Evolutionary conservation across 2,888 invertebrate species (phyloP), one percentile per base, ranked within the genome.

Genomic region (Microchrysa polita): DNA sequence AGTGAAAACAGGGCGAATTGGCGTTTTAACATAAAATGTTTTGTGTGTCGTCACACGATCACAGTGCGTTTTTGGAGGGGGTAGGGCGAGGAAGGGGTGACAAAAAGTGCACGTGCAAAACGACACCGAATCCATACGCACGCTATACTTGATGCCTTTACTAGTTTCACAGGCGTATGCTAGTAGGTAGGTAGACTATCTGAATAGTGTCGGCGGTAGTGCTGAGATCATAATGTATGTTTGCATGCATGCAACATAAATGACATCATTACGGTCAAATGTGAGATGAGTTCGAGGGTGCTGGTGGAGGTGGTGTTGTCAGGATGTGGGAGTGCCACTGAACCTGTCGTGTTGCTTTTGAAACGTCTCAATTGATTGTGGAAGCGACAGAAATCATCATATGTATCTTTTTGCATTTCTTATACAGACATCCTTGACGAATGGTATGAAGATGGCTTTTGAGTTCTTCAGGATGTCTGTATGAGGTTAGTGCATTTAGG

Each of bases 71-170:
- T n/a, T n/a, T n/a, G n/a, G n/a, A n/a, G n/a, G 27, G 27, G 2
- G 27, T 34, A 34, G 27, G 27, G n/a, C n/a, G n/a, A n/a, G 48
- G 48, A 48, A 48, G 48, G 48, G 48, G 16, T 9, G 34, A 52
- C n/a, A 67, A 53, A 53, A 34, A 53, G 34, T 67, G 67, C 67
- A 67, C 67, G 67, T 67, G 69, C 55, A 69, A 52, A 16, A 52
- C 69, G 57, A 69, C 34, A 48, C 48, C 69, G 69, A 20, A 1
- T 57, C 16, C 48, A 48, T 10, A 48, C 27, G 27, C 48, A 48
- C 16, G 48, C 48, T 5, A 48, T 10, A n/a, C n/a, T n/a, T n/a
- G n/a, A n/a, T n/a, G n/a, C n/a, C n/a, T n/a, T n/a, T n/a, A n/a
- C n/a, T n/a, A n/a, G n/a, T n/a, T n/a, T n/a, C n/a, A n/a, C n/a